Evolutionary conservation across 2,113 vertebrate genomes (phyloP).

Genomic region (Sporophila hypoxantha): DNA sequence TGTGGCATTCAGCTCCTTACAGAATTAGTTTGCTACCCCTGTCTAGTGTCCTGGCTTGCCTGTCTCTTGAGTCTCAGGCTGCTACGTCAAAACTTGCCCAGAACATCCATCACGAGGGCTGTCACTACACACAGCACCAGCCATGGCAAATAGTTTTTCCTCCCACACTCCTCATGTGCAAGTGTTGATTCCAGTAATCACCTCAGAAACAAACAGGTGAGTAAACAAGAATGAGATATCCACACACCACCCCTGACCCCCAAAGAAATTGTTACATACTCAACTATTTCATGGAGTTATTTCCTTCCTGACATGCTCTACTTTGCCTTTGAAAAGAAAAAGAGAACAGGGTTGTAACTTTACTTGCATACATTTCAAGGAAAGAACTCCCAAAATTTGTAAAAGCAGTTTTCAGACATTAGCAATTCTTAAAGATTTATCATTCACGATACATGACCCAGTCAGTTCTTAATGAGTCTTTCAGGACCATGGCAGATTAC

Average conservation of each 20-base stretch:
- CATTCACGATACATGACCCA: neutral
- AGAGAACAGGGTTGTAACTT: neutral
- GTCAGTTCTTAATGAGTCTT: neutral
- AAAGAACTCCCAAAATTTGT: neutral
- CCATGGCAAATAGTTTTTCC: neutral
- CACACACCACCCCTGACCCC: accelerated
- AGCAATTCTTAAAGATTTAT: neutral
- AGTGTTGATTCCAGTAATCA: neutral
- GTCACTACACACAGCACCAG: neutral
- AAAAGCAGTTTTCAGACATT: neutral
- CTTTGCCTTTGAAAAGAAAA: neutral
- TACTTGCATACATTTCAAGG: neutral
- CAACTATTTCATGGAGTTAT: neutral
- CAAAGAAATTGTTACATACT: neutral
- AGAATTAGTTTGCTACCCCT: neutral
- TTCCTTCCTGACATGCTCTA: neutral
- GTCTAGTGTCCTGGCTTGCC: neutral
- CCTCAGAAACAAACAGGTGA: constrained; percentile 13
- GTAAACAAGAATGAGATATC: neutral
- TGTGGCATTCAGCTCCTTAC: neutral
- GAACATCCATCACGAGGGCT: neutral
- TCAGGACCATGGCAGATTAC: neutral
- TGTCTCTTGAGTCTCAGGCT: neutral
- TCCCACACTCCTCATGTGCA: neutral
- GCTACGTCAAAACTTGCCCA: neutral